Base-by-base conservation (phyloP, 2,113 vertebrate genomes). In the Hippocampus mohnikei region DNA sequence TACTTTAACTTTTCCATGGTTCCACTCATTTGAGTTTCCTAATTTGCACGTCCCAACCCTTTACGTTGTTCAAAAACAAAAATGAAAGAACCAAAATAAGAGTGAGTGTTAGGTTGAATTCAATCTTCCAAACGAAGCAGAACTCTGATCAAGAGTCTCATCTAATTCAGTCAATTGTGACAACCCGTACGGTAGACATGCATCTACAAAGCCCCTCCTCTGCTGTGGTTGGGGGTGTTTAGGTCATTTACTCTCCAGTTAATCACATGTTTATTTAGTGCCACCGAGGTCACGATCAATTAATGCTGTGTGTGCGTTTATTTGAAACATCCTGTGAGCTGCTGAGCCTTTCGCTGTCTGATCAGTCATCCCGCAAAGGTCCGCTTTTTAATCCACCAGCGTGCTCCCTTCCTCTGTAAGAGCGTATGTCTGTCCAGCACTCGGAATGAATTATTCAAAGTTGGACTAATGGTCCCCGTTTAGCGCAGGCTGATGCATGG, bases 261-360 rank as follows among this genome's bases (percentile, higher is more conserved):
- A 91, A 89, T 88, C 83, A 89, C 83, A 90, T 92, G 88, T 90
- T 92, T 92, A 85, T 89, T 91, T 89, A 88, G 87, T 78, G 83
- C 81, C 82, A 79, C 81, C 60, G 55, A 74, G 87, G 81, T 91
- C 87, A 82, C 67, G 71, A 90, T 91, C 88, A 91, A 89, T 90
- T 90, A 90, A 89, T 80, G 73, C 72, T 55, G 62, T 67, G 76
- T 75, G 15, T 65, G 76, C 73, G 80, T 88, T 89, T 88, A 89
- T 90, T 89, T 85, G 89, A 90, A 88, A 90, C 82, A 89, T 90
- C 64, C 68, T 77, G 84, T 88, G 87, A 69, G 78, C 79, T 27
- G 20, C 64, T 68, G 76, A 85, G 78, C 83, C 80, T 81, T 76
- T 8, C 53, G 11, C 67, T 80, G 78, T 79, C 80, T 86, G 83